Evolutionary conservation across 2,113 vertebrate genomes (phyloP), one percentile per base, ranked within the genome.

Genomic region (Bubo bubo): DNA sequence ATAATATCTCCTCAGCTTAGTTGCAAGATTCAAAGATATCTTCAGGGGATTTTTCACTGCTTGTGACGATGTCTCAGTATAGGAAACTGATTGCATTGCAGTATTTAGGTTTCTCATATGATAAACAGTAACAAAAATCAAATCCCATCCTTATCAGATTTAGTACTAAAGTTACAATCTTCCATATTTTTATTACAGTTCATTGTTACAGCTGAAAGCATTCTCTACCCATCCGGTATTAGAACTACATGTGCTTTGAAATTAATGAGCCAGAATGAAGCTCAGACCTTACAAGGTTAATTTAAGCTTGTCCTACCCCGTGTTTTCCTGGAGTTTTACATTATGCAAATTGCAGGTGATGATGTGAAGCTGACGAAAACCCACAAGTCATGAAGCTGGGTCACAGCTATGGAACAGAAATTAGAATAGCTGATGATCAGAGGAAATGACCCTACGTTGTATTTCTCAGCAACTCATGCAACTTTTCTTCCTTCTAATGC

Each of bases 301-400:
- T 79, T 91, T 95, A 92, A 88, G 26, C 56, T 86, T 96, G 79
- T 89, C 35, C 16, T 84, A 8, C 34, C 39, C 37, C 0, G 0
- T 64, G 55, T 97, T 95, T 94, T 97, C 59, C 50, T 67, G 47
- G 32, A 83, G 62, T 92, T 96, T 97, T 86, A 95, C 82, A 92
- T 95, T 87, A 85, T 75, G 79, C 37, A 96, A 62, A 95, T 93
- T 95, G 43, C 41, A 62, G 87, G 66, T 73, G 92, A 80, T 89
- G 59, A 86, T 86, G 59, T 93, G 90, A 95, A 96, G 56, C 53
- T 94, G 63, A 72, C 15, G 5, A 91, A 97, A 93, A 85, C 14
- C 53, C 39, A 49, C 23, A 95, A 87, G 64, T 63, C 53, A 18
- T 82, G 74, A 95, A 97, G 20, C 24, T 52, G 32, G 62, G 75